Evolutionary conservation across 2,888 invertebrate species (phyloP), one percentile per base, ranked within the genome.

Genomic region (Timema podura): DNA sequence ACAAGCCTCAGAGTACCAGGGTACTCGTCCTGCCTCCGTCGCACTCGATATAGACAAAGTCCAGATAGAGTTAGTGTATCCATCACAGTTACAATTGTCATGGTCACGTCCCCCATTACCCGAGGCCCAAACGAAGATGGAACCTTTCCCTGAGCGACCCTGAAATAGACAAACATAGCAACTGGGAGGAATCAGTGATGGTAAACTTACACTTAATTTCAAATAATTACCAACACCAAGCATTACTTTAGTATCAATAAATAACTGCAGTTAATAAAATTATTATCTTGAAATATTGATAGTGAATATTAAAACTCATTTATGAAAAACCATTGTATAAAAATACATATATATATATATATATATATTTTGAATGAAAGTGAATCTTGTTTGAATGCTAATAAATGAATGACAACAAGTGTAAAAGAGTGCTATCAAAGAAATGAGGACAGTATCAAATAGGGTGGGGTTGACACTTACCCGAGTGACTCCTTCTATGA

Each of bases 1-100:
- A 82, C 99, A 99, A 76, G 96, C 96, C 82, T 99, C 98, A n/a
- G 95, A 95, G 83, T 98, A 98, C 95, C 95, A 96, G 5, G 96
- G 96, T 74, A 94, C 93, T 78, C 90, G 90, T 47, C 96, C 96
- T 78, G 89, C 91, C 85, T 92, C 97, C 73, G 92, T 96, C 5
- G 93, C 93, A 77, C 96, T 96, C 71, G 95, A 96, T 82, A 99
- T 98, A 65, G 96, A 96, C 76, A 99, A 85, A 16, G 98, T 99
- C 91, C 97, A 98, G 79, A 99, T 98, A 72, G 96, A 96, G 84
- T 98, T 99, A 69, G 98, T 98, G 83, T 99, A 99, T 46, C 98
- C 98, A 82, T 99, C 99, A 82, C 98, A 99, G 82, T 98, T 98
- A 83, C 99, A 99, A 82, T 96, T 97, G 81, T 97, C 97, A 77